Evolutionary conservation across 2,888 invertebrate genomes (phyloP).

Genomic region (Lottia scabra): DNA sequence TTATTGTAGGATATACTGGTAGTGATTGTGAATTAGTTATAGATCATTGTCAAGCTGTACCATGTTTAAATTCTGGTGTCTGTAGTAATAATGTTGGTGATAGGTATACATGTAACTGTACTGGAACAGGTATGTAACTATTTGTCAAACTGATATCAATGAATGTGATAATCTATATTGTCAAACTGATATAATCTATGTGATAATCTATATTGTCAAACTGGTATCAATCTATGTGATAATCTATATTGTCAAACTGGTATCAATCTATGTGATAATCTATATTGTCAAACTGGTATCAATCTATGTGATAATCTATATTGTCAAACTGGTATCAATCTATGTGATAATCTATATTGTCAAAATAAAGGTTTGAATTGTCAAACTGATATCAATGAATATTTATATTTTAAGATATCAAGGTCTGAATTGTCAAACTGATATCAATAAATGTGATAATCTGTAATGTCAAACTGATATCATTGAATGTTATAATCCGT

Average conservation of each 20-base stretch:
- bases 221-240: constrained; percentile 38
- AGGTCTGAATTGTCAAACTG: constrained; percentile 36
- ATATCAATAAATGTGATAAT: constrained; percentile 37
- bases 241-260: not conserved
- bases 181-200: constrained; percentile 70
- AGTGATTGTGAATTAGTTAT: constrained; percentile 71
- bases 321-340: constrained; percentile 55
- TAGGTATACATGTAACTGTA: constrained; percentile 55
- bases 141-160: too few species aligned
- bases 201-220: constrained; percentile 35
- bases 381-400: constrained; percentile 14
- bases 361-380: constrained; percentile 73
- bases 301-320: not conserved
- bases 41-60: constrained; percentile 73
- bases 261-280: too few species aligned
- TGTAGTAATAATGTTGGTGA: constrained; percentile 43
- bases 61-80: constrained; percentile 53
- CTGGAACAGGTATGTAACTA: constrained; percentile 49
- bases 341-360: constrained; percentile 48
- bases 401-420: constrained; percentile 72
- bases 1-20: constrained; percentile 66
- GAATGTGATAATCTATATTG: constrained; percentile 45
- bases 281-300: too few species aligned
- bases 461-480: too few species aligned
- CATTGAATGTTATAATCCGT: too few species aligned